Evolutionary conservation across 2,113 vertebrate species (phyloP), one percentile per base, ranked within the genome.

Genomic region (Carassius auratus): DNA sequence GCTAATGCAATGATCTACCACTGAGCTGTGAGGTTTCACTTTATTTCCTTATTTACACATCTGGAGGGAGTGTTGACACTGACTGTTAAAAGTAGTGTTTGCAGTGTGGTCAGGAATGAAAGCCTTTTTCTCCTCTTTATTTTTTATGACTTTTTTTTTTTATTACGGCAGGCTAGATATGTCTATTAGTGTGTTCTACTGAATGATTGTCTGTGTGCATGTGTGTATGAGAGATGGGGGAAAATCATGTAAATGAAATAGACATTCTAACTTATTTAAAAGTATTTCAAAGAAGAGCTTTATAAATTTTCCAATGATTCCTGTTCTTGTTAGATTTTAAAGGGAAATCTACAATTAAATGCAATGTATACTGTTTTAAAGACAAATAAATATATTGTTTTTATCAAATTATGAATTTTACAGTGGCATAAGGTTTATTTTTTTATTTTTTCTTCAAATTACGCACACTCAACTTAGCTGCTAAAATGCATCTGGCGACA

Each of bases 331-430:
- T 76, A 76, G 38, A 26, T 23, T 52, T 30, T 12, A 23, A 30
- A 30, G 26, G 6, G 10, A 42, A 30, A 50, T 33, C 1, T 55
- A 15, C 23, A 76, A 52, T 76, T 23, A 2, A 74, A 48, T 8
- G 3, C n/a, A 23, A 23, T 30, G 74, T 76, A 30, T 21, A 76
- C 48, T 2, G 23, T 76, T 76, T 76, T 76, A 55, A 76, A 76
- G 26, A 30, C 45, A 55, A 76, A 76, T 76, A 76, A 76, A 76
- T 52, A 4, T 33, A 55, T 55, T 76, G 48, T 76, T 76, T 48
- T 76, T 8, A 52, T 23, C 62, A 66, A 50, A 23, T 14, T 38
- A 6, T 64, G 17, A 71, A 36, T 81, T 23, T 30, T 30, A 30
- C 30, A 30, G 30, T 30, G 30, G 30, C 30, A 30, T 30, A 30